Base-by-base conservation (phyloP, 2,113 vertebrate species). In the Origma solitaria region DNA sequence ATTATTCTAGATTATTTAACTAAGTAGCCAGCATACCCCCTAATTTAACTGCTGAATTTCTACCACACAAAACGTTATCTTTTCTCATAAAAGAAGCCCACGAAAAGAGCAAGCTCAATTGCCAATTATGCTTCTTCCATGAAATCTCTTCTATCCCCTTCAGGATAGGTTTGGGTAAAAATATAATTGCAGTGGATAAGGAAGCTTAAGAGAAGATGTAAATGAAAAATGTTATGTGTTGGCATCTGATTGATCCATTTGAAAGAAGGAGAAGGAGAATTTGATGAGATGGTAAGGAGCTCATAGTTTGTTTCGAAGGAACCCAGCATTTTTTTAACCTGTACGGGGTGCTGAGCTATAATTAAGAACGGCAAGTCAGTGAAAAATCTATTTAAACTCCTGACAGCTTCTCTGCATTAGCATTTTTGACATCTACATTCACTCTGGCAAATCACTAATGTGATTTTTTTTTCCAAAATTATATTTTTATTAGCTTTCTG, bases 341-440 rank as follows among this genome's bases (percentile, higher is more conserved):
- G 90, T 96, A n/a, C 95, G 68, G 96, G 90, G 96, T 88, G 60
- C 54, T 97, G 95, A 97, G 90, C 77, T 97, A 95, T 95, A 97
- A 97, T 97, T 97, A 97, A 95, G 84, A 97, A 93, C 12, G 20
- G 91, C 75, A 93, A 96, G 82, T 88, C 93, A 96, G 70, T 81
- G 82, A 97, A 97, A 98, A 98, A 97, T 95, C 72, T 96, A 96
- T 96, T 97, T 97, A 96, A 97, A 96, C 87, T 64, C 85, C 89
- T 97, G 96, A 96, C 90, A 97, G 90, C 90, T 97, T 97, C 78
- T 94, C 90, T 82, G 45, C 80, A 97, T 97, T 97, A 97, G 82
- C 72, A 89, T 96, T 97, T 97, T 94, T 98, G 94, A 97, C 89
- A 96, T 96, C 93, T 97, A 80, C 64, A 90, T 96, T 97, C 92